Conservation (phyloP, 2,888 invertebrate species). For the Dasypolia templi region DNA sequence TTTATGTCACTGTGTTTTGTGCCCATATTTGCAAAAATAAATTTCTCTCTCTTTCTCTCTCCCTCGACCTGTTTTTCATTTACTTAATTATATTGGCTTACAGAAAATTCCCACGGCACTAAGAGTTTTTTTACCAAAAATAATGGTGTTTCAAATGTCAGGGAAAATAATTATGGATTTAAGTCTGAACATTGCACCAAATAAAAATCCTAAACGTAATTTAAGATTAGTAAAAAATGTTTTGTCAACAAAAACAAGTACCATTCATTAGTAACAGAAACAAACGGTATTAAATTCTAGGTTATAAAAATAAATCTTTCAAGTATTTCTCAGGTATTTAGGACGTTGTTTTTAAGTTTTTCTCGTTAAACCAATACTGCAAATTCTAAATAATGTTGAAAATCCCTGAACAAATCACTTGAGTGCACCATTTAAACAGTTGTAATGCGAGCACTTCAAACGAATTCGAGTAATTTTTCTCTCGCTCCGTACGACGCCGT, state of each 20-base stretch:
- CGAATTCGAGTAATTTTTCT: conserved; percentile 43
- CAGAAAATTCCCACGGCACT: too few relatives aligned
- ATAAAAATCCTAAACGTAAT: conserved; percentile 1
- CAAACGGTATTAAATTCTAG: not conserved
- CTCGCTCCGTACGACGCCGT: conserved; percentile 35
- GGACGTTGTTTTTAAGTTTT: not conserved
- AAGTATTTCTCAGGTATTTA: not conserved
- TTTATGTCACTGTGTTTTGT: too few relatives aligned
- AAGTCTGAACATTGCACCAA: not conserved
- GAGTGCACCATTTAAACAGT: not conserved
- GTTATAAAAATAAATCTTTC: not conserved
- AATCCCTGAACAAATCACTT: not conserved
- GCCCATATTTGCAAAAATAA: too few relatives aligned
- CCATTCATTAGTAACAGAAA: not conserved
- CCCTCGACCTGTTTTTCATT: not conserved
- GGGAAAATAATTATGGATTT: not conserved
- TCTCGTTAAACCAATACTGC: not conserved
- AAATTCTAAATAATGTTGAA: not conserved
- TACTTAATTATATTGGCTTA: not conserved
- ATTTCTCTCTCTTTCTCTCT: too few relatives aligned
- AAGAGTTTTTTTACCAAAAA: not conserved
- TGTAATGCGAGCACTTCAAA: conserved; percentile 18
- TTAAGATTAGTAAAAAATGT: not conserved
- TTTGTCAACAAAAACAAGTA: not conserved
- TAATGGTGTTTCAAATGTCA: conserved; percentile 12